Conservation (phyloP, 1,140 invertebrate species). For the Drosophila parvula region DNA sequence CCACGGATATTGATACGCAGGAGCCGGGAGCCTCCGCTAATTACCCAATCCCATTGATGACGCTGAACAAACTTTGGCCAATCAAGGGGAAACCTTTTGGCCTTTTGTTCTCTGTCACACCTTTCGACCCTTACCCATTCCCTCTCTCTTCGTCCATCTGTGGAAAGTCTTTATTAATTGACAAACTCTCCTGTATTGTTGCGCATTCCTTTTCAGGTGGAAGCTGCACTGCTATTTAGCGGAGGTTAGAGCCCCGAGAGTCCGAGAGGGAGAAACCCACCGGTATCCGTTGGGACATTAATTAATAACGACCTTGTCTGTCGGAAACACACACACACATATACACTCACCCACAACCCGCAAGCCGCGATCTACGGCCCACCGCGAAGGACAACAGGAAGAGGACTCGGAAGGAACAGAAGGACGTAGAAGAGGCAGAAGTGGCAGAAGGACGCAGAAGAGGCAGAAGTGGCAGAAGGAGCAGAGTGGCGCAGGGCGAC, state of each 20-base stretch:
- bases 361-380: constrained; percentile 4
- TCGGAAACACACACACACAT: constrained; percentile 18
- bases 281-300: constrained; percentile 56
- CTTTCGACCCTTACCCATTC: constrained; percentile 14
- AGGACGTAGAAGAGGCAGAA: neutral
- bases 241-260: constrained; percentile 30
- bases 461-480: neutral
- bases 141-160: neutral
- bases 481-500: too few species aligned
- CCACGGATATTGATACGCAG: constrained; percentile 7
- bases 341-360: neutral
- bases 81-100: constrained; percentile 23
- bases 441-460: neutral
- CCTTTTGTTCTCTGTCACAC: constrained; percentile 31
- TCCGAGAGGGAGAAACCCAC: neutral
- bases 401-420: constrained; percentile 9
- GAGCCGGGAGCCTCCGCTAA: constrained; percentile 7
- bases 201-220: constrained; percentile 64
- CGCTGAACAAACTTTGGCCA: constrained; percentile 29
- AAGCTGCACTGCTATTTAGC: constrained; percentile 62
- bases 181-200: constrained; percentile 32
- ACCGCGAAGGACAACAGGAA: constrained; percentile 16
- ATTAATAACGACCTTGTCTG: constrained; percentile 71
- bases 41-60: constrained; percentile 46
- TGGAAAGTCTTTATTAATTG: constrained; percentile 44